Conservation (phyloP, 2,113 vertebrate species). For the Meriones unguiculatus region DNA sequence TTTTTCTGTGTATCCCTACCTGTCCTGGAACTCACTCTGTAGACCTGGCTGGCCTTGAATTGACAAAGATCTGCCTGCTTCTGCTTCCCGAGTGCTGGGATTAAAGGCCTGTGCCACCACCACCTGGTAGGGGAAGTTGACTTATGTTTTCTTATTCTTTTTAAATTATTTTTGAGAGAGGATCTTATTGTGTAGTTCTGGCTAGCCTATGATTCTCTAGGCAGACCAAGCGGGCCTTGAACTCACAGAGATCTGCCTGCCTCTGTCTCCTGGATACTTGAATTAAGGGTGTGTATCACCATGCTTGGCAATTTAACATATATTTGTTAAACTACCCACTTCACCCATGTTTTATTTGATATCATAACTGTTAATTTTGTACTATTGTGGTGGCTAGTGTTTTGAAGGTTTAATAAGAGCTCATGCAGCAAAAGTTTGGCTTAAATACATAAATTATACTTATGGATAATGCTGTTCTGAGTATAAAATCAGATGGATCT, state of each 20-base stretch:
- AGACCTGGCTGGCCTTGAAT: no score
- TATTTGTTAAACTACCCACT: background rate
- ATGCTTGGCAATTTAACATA: background rate
- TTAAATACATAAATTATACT: background rate
- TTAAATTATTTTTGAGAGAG: background rate
- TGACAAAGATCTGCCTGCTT: no score
- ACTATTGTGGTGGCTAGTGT: background rate
- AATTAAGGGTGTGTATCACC: background rate
- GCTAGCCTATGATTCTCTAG: background rate
- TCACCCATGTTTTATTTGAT: background rate
- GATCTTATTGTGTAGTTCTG: background rate
- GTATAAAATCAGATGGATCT: background rate
- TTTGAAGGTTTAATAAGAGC: slow-evolving; percentile 24
- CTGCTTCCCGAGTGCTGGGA: no score
- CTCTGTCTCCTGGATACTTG: background rate
- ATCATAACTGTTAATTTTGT: background rate
- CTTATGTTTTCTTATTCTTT: background rate
- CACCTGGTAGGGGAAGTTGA: background rate
- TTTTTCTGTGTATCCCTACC: no score
- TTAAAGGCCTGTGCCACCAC: no score
- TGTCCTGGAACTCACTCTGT: no score
- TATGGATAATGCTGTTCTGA: background rate
- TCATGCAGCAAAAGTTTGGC: background rate
- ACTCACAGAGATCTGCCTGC: background rate
- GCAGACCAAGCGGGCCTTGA: background rate